Percentiles rank a stretch among this genome's conserved stretches.
phyloP scores from a whole-genome alignment of 2,797 vertebrate genomes.

The Diplodus sargus region DNA sequence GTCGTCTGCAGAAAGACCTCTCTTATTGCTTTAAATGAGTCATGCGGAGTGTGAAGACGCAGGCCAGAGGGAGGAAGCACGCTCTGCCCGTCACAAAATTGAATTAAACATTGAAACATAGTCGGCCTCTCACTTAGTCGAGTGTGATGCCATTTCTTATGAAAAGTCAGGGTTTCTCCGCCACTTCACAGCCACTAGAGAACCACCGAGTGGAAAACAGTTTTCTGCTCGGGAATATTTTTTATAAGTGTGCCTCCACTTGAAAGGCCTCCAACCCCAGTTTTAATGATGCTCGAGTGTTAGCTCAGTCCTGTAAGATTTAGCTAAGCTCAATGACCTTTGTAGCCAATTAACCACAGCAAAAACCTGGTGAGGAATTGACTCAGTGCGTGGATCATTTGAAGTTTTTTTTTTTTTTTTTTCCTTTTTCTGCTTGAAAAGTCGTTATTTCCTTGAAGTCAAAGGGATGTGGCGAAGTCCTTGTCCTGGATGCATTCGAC shows the following conservation, averaged over 20 bases:
- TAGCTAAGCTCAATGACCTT: conserved; percentile 43
- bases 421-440: conserved; percentile 18
- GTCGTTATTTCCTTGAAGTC: conserved; percentile 8
- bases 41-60: conserved; percentile 57
- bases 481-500: conserved; percentile 1
- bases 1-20: conserved; percentile 32
- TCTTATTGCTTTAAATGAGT: conserved; percentile 66
- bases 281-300: conserved; percentile 48
- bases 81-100: conserved; percentile 56
- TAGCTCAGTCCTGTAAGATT: conserved; percentile 38
- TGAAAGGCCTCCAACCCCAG: conserved; percentile 40
- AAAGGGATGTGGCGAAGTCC: background rate
- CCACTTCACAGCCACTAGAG: conserved; percentile 55
- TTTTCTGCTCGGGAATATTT: conserved; percentile 47
- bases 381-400: conserved; percentile 10
- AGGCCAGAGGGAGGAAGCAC: conserved; percentile 49
- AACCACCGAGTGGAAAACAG: conserved; percentile 47
- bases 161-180: conserved; percentile 51
- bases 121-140: conserved; percentile 60
- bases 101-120: conserved; percentile 66
- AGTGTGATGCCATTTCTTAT: conserved; percentile 58
- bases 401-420: background rate
- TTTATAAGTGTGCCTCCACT: conserved; percentile 42
- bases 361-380: conserved; percentile 22
- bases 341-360: conserved; percentile 42